phyloP scores from a whole-genome alignment of 2,888 invertebrate genomes.

The Metallyticus violacea region DNA sequence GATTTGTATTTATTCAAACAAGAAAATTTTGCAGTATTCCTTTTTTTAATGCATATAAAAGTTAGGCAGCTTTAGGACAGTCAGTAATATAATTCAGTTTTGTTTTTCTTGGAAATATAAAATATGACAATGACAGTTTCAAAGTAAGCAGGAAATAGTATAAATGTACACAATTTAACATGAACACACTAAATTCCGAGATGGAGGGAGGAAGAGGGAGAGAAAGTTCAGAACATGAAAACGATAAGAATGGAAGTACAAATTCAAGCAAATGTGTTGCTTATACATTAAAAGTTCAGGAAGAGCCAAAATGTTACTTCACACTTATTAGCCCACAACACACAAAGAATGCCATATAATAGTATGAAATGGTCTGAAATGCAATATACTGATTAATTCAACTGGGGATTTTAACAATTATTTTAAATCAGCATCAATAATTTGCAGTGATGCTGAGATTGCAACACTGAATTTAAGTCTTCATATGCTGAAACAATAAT shows the following conservation, averaged over 20 bases:
- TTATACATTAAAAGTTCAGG: background rate
- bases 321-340: background rate
- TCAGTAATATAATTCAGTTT: no score
- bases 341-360: background rate
- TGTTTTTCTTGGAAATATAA: no score
- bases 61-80: no score
- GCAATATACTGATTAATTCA: background rate
- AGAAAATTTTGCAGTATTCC: no score
- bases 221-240: background rate
- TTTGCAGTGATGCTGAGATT: background rate
- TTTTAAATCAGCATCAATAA: background rate
- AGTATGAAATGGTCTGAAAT: background rate
- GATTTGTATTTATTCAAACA: no score
- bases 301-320: background rate
- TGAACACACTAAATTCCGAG: no score
- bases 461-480: background rate
- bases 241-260: background rate
- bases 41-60: no score
- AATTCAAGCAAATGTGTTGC: background rate
- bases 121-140: no score
- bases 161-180: no score
- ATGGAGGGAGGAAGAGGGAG: background rate
- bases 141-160: no score
- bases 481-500: background rate
- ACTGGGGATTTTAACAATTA: background rate